Base-by-base conservation (phyloP, 2,888 invertebrate species). In the Dysmachus trigonus region DNA sequence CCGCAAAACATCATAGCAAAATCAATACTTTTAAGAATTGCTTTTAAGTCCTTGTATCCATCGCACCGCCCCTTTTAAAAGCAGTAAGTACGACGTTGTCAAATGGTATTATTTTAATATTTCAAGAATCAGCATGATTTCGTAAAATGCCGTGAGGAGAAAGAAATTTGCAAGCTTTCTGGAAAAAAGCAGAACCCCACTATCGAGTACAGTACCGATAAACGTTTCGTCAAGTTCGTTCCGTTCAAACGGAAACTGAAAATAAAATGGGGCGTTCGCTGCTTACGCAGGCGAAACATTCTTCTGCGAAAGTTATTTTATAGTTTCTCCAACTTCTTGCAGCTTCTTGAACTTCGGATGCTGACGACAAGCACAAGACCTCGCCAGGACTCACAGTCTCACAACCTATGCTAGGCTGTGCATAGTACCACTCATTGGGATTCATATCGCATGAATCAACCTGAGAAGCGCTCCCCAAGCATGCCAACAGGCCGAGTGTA, bases 401-500 rank as follows among this genome's bases (percentile, higher is more conserved):
- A n/a, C n/a, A n/a, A n/a, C n/a, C n/a, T n/a, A n/a, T n/a, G n/a
- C n/a, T n/a, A n/a, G n/a, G n/a, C n/a, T 18, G 47, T 15, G 7
- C 6, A 1, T 47, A 15, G 33, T 18, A 53, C n/a, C n/a, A n/a
- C 53, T 81, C 81, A 81, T 81, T 62, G 81, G 18, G 33, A 81
- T 81, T 53, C 81, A 81, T 81, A 33, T 33, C 81, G 81, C 81
- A 53, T 81, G 62, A 81, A 81, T 81, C 81, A 81, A 53, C 81
- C 47, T 53, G 31, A 35, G 81, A 62, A 81, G 47, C 33, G 13
- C 31, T 81, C 62, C 27, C n/a, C 73, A 6, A n/a, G 72, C 33
- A 33, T 31, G 73, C 7, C 72, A 33, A 31, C 31, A 33, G 51
- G 13, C 31, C n/a, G 53, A n/a, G 33, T 33, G 79, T 15, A 62